Evolutionary conservation across 2,797 vertebrate genomes (phyloP).

Genomic region (Saxicola maurus): DNA sequence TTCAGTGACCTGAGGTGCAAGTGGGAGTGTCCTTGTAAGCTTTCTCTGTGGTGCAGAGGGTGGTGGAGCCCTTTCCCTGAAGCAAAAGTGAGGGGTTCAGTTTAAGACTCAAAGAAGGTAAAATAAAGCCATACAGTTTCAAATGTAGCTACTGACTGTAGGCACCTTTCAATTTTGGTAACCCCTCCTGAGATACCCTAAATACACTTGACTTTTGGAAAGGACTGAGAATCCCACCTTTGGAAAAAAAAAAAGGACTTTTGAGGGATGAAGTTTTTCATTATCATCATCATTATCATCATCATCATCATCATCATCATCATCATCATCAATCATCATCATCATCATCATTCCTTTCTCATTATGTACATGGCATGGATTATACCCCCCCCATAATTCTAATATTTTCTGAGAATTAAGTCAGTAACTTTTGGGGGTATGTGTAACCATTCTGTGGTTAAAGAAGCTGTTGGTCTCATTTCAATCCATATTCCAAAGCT

Average conservation of each 20-base stretch:
- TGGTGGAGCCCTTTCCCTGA: neutral
- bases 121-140: neutral
- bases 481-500: neutral
- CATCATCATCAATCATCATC: neutral
- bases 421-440: neutral
- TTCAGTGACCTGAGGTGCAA: neutral
- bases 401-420: neutral
- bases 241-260: neutral
- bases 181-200: neutral
- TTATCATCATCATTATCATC: neutral
- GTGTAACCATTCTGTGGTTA: neutral
- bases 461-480: neutral
- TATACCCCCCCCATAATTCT: neutral
- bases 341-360: neutral
- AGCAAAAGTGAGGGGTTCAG: neutral
- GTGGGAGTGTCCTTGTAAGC: neutral
- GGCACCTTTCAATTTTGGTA: neutral
- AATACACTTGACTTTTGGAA: neutral
- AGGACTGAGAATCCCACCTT: neutral
- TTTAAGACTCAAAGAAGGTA: neutral
- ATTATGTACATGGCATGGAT: neutral
- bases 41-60: neutral
- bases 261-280: neutral
- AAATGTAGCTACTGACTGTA: neutral
- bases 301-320: no score